phyloP scores from a whole-genome alignment of 2,888 invertebrate genomes.

The Leptopilina syphax region DNA sequence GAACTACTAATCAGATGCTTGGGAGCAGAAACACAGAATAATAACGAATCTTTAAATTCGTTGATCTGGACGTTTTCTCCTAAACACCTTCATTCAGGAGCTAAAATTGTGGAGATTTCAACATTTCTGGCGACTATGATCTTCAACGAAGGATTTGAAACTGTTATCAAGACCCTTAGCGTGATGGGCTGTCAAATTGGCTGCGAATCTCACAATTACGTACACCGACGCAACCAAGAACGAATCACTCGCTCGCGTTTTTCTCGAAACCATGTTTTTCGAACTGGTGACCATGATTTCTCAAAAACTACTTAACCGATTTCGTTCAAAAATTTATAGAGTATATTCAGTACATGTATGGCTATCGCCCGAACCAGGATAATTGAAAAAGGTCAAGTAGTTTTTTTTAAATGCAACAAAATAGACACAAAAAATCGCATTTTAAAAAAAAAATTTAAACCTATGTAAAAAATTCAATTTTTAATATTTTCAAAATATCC shows the following conservation, averaged over 20 bases:
- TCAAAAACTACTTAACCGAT: no score
- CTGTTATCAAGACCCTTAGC: conserved; percentile 2
- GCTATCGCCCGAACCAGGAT: no score
- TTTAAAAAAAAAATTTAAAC: neutral
- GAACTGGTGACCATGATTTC: neutral
- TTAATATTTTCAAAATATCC: neutral
- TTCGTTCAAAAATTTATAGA: neutral
- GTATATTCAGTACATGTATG: conserved; percentile 4
- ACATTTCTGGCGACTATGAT: conserved; percentile 50
- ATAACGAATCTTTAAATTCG: conserved; percentile 53
- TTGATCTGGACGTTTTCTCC: conserved; percentile 54
- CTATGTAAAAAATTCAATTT: neutral
- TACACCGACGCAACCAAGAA: neutral
- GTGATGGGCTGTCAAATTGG: conserved; percentile 25
- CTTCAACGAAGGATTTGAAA: conserved; percentile 51
- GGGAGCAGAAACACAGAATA: conserved; percentile 53
- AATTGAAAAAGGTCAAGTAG: no score
- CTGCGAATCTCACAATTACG: conserved; percentile 1
- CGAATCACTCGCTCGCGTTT: neutral
- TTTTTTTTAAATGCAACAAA: neutral
- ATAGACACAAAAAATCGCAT: neutral
- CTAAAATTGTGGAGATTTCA: conserved; percentile 49
- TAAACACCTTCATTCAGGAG: conserved; percentile 52
- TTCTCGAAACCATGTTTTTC: neutral
- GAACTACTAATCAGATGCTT: neutral